phyloP scores from a whole-genome alignment of 1,140 invertebrate genomes.

The Megalopta genalis region DNA sequence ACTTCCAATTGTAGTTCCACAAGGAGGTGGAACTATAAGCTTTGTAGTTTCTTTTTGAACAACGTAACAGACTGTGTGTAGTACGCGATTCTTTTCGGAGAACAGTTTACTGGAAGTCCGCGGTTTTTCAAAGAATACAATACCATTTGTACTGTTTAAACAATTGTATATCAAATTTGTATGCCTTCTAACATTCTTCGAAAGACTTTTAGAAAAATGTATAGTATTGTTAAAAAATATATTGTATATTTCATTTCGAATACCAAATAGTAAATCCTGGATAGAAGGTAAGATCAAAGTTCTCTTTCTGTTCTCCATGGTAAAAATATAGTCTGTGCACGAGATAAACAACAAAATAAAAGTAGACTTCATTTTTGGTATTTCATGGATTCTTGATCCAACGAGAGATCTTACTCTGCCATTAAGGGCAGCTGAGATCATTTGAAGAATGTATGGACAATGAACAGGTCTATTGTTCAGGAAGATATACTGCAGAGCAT shows the following conservation, averaged over 20 bases:
- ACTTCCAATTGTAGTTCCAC: neutral
- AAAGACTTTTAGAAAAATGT: neutral
- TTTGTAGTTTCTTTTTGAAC: neutral
- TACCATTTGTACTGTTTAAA: neutral
- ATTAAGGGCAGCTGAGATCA: conserved; percentile 33
- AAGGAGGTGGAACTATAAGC: neutral
- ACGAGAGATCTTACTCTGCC: neutral
- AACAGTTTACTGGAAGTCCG: neutral
- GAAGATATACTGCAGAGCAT: conserved; percentile 52
- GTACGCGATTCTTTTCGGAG: neutral
- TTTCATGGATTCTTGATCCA: conserved; percentile 25
- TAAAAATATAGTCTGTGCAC: conserved; percentile 53
- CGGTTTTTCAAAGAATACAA: neutral
- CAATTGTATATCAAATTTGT: neutral
- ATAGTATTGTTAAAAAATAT: conserved; percentile 32
- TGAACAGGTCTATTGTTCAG: conserved; percentile 60
- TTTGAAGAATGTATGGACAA: conserved; percentile 57
- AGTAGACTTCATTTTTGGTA: conserved; percentile 17
- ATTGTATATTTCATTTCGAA: conserved; percentile 46
- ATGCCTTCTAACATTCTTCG: neutral
- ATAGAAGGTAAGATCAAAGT: conserved; percentile 46
- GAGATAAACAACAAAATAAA: conserved; percentile 66
- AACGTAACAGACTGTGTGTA: neutral
- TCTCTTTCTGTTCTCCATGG: conserved; percentile 22
- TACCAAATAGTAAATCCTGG: conserved; percentile 35